Evolutionary conservation across 2,797 vertebrate species (phyloP).

Genomic region (Moxostoma hubbsi): DNA sequence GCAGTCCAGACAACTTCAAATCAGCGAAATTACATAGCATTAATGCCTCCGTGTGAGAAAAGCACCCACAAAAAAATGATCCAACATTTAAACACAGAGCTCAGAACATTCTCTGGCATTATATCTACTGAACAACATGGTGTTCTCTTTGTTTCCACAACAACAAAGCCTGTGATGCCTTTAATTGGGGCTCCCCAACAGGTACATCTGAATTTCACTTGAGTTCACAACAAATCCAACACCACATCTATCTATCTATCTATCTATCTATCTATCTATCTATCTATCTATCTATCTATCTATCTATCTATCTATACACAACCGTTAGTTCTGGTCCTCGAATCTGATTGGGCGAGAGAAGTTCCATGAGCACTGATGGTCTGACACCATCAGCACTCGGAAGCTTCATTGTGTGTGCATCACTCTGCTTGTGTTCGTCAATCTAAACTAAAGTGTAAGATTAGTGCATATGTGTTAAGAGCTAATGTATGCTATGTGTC

Average conservation of each 20-base stretch:
- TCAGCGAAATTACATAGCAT: slow-evolving; percentile 41
- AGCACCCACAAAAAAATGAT: slow-evolving; percentile 2
- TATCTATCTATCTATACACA: no score
- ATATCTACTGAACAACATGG: slow-evolving; percentile 23
- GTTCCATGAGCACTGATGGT: no score
- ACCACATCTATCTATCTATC: background rate
- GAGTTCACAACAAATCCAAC: background rate
- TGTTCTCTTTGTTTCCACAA: slow-evolving; percentile 26
- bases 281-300: no score
- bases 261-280: no score
- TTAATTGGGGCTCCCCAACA: slow-evolving; percentile 18
- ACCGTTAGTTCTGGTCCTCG: no score
- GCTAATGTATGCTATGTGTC: no score
- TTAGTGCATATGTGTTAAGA: no score
- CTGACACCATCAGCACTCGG: no score
- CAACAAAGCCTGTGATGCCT: slow-evolving; percentile 26
- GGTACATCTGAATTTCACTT: slow-evolving; percentile 13
- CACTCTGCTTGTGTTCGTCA: no score
- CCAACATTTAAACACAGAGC: background rate
- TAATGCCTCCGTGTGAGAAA: slow-evolving; percentile 41
- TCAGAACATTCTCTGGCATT: slow-evolving; percentile 32
- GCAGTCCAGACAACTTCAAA: slow-evolving; percentile 22
- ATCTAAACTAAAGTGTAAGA: no score
- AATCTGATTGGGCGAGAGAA: no score
- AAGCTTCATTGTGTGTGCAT: no score